These are phyloP conservation scores for Xenotilapia longispinis DNA, from an alignment of 2,113 vertebrate species.

Conservation along the genomic window DNA sequence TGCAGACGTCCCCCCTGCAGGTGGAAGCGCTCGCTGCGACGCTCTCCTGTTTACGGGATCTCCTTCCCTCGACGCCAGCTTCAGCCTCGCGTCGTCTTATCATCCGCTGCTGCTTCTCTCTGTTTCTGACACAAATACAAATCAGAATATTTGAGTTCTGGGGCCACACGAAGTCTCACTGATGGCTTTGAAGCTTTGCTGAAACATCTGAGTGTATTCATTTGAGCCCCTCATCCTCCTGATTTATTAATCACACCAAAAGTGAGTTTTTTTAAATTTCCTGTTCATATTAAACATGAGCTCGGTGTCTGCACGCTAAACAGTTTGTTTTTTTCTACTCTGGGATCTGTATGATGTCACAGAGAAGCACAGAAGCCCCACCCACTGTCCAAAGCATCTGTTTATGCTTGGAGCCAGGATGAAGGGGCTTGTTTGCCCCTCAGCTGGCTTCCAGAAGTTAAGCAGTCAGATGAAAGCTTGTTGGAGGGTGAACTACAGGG, in stretches of 20 bases:
- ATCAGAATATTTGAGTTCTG: accelerated
- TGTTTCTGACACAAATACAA: background rate
- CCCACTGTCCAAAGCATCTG: background rate
- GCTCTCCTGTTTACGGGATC: background rate
- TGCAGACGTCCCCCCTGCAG: background rate
- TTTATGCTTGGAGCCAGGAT: background rate
- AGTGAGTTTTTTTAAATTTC: accelerated
- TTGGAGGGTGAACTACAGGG: background rate
- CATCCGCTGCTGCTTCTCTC: background rate
- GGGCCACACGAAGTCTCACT: background rate
- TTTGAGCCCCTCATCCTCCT: too few species aligned
- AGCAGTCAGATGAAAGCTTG: background rate
- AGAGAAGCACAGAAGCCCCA: background rate
- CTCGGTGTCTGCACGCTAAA: background rate
- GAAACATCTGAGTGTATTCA: background rate
- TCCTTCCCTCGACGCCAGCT: background rate
- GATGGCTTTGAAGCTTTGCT: background rate
- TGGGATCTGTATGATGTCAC: background rate
- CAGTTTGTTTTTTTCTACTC: background rate
- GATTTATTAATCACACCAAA: background rate
- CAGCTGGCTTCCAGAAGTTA: background rate
- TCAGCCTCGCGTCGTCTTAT: background rate
- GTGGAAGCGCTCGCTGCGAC: background rate
- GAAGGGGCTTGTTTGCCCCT: background rate
- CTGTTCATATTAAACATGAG: background rate